A percentile compares a stretch with the other conserved stretches of the same genome.
These are phyloP conservation scores for Plebejus melissa DNA, from an alignment of 2,888 invertebrate species.

Conservation along the genomic window DNA sequence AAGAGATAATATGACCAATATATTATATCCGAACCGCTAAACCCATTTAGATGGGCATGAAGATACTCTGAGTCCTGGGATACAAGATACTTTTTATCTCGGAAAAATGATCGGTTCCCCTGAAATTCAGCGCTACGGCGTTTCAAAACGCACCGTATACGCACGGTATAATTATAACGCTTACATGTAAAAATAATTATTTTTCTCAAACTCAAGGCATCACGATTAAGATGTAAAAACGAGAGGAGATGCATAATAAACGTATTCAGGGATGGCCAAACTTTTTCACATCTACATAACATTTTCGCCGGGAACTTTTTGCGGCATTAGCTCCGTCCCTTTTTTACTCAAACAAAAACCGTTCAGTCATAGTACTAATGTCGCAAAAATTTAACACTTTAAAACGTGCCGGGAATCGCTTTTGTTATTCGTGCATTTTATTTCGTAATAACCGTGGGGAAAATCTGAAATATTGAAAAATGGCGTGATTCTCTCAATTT, in stretches of 20 bases:
- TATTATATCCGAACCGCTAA: too few relatives aligned
- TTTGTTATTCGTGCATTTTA: not conserved
- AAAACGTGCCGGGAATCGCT: not conserved
- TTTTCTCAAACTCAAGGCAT: not conserved
- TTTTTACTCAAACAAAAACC: slow-evolving; percentile 14
- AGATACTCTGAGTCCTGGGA: too few relatives aligned
- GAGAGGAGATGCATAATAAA: not conserved
- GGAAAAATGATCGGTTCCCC: too few relatives aligned
- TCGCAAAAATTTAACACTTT: slow-evolving; percentile 3
- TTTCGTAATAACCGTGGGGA: not conserved
- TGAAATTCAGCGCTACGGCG: too few relatives aligned
- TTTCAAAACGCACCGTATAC: too few relatives aligned
- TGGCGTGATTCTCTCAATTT: not conserved
- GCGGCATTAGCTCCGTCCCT: slow-evolving; percentile 2
- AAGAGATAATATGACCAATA: too few relatives aligned
- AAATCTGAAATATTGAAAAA: too few relatives aligned
- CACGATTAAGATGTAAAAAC: not conserved
- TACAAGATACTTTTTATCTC: too few relatives aligned
- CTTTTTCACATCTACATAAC: slow-evolving; percentile 14
- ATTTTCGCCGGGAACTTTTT: slow-evolving; percentile 2
- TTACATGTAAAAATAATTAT: not conserved
- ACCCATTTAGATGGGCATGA: too few relatives aligned
- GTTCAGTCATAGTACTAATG: slow-evolving; percentile 8
- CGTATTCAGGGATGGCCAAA: slow-evolving; percentile 7
- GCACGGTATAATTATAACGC: too few relatives aligned